A percentile compares a stretch with the other conserved stretches of the same genome.
These are phyloP conservation scores for Lobophora halterata DNA, from an alignment of 2,888 invertebrate genomes.

Conservation along the genomic window DNA sequence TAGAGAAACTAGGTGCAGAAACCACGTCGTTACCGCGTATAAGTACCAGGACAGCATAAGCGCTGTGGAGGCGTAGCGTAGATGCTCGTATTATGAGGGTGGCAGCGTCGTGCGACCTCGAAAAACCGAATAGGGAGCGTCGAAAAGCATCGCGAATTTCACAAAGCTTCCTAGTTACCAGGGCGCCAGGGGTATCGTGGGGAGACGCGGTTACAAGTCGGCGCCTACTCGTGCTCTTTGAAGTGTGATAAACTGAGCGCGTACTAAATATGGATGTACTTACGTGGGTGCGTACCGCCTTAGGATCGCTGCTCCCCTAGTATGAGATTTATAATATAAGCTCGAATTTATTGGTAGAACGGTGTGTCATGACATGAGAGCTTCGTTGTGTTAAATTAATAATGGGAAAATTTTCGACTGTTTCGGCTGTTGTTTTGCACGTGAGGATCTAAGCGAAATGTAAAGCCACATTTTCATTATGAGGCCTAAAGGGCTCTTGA, in stretches of 20 bases:
- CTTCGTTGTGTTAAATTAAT: conserved; percentile 20
- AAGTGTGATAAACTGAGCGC: conserved; percentile 73
- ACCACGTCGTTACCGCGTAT: conserved; percentile 47
- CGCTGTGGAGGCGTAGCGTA: conserved; percentile 37
- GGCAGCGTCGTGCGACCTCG: conserved; percentile 63
- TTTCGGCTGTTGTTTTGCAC: conserved; percentile 10
- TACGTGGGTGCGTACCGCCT: conserved; percentile 51
- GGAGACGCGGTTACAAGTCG: conserved; percentile 65
- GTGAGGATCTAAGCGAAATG: conserved; percentile 5
- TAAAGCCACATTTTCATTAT: conserved; percentile 10
- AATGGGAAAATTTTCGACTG: conserved; percentile 21
- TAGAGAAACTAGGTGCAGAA: conserved; percentile 57
- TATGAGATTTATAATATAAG: conserved; percentile 31
- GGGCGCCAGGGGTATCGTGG: conserved; percentile 45
- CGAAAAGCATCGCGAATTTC: conserved; percentile 73
- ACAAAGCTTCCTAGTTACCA: conserved; percentile 74
- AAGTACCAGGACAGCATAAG: conserved; percentile 43
- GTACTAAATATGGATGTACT: conserved; percentile 63
- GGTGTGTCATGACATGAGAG: conserved; percentile 8
- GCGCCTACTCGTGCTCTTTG: conserved; percentile 69
- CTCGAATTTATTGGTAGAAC: conserved; percentile 22
- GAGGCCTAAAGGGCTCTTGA: conserved; percentile 7
- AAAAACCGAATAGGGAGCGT: conserved; percentile 74
- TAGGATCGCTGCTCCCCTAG: conserved; percentile 34
- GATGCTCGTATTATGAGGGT: conserved; percentile 53